Evolutionary conservation across 2,888 invertebrate species (phyloP), one percentile per base, ranked within the genome.

Genomic region (Yponomeuta malinellus): DNA sequence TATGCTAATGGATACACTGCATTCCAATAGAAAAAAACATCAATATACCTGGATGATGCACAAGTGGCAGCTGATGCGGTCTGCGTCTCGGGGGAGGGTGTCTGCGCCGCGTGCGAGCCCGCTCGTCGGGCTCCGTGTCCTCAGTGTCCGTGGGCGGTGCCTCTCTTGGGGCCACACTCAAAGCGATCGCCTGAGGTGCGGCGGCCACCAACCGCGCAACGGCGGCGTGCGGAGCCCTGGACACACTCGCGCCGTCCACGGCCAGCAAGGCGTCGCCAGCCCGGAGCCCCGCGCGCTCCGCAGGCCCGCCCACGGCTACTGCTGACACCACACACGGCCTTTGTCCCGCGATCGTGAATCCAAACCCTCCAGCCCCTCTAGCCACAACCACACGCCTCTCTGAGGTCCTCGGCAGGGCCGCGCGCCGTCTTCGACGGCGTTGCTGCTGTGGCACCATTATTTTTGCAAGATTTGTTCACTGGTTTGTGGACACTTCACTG

Each of bases 341-440:
- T 85, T 99, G 98, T 3, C 98, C 98, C 2, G 98, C 98, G 81
- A 99, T 98, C 33, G 98, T 99, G 83, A 99, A 99, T n/a, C 99
- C 98, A 84, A 98, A 99, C 10, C 98, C 98, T 79, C 96, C 96
- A 73, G 95, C 94, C 3, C 98, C 98, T 74, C 98, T 93, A 10
- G 95, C 94, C 65, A 98, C 95, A 79, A 98, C 97, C 71, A 98
- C 96, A 52, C 96, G 95, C 74, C 96, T 94, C 74, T 97, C 95
- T 63, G 96, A 95, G 72, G 86, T 87, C 74, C 89, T 82, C 29
- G 83, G 82, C 72, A 89, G 76, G 68, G 83, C 88, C 66, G 87
- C 88, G 66, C 91, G 82, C 67, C 91, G 87, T 74, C 91, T 85
- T 81, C 91, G 85, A 74, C 91, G 82, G 71, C 91, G 81, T 75